Evolutionary conservation across 2,797 vertebrate species (phyloP).

Genomic region (Spinus olivaceus): DNA sequence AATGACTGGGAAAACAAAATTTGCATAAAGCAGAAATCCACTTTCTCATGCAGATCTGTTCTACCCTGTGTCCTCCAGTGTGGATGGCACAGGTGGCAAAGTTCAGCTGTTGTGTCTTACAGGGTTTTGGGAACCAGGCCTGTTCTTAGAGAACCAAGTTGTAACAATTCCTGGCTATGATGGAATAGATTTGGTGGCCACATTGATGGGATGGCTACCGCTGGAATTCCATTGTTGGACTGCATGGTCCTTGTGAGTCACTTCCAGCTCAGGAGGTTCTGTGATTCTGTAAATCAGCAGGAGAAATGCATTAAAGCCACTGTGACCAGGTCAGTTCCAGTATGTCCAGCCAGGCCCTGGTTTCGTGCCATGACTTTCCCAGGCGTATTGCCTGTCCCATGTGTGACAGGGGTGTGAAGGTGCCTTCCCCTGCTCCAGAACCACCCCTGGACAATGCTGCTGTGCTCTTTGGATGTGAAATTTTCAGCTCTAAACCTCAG

Average conservation of each 20-base stretch:
- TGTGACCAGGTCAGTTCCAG: neutral
- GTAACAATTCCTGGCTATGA: neutral
- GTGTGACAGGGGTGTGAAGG: neutral
- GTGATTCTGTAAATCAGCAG: neutral
- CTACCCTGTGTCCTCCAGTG: neutral
- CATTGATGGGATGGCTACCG: neutral
- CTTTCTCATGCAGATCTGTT: neutral
- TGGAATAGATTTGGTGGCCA: neutral
- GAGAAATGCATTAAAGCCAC: neutral
- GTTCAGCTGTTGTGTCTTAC: neutral
- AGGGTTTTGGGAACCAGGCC: neutral
- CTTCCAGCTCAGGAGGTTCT: neutral
- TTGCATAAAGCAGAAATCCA: neutral
- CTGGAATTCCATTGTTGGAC: neutral
- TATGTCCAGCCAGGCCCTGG: neutral
- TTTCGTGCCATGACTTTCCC: fast-evolving
- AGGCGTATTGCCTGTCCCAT: neutral
- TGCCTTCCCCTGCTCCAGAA: neutral
- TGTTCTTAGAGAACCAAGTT: neutral
- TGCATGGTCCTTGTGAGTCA: neutral
- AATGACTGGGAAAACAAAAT: neutral
- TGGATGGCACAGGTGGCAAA: neutral
- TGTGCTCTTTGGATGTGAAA: neutral
- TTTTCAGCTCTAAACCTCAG: neutral
- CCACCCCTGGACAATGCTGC: neutral